phyloP scores from a whole-genome alignment of 2,797 vertebrate species.

The Sebastiscus albofasciatus region DNA sequence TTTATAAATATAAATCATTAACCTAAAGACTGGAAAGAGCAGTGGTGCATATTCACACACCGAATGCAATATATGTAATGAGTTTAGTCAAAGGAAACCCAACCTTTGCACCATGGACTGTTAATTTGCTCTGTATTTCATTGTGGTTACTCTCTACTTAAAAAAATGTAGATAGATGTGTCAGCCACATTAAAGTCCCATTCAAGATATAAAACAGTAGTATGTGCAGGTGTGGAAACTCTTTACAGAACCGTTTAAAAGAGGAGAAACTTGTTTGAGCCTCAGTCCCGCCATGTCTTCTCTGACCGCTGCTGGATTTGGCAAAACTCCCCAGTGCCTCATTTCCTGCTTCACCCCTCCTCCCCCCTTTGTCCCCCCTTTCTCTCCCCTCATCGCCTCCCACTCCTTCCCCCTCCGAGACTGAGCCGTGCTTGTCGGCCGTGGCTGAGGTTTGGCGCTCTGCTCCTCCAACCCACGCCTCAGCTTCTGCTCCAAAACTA shows the following conservation, averaged over 20 bases:
- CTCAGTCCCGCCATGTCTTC: conserved; percentile 10
- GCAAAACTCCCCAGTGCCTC: conserved; percentile 53
- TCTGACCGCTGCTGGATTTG: conserved; percentile 46
- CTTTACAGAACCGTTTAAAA: neutral
- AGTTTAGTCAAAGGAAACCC: neutral
- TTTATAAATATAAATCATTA: neutral
- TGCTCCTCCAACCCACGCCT: conserved; percentile 64
- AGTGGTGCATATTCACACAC: neutral
- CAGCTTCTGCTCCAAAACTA: conserved; percentile 56
- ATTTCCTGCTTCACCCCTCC: conserved; percentile 61
- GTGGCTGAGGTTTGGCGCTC: conserved; percentile 64
- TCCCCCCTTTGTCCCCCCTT: neutral
- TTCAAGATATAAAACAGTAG: neutral
- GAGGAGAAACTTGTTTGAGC: conserved; percentile 22
- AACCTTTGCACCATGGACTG: accelerated
- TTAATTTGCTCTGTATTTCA: neutral
- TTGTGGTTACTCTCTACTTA: neutral
- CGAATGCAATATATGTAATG: neutral
- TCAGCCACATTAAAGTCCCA: neutral
- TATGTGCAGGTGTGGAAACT: neutral
- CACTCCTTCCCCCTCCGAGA: conserved; percentile 48
- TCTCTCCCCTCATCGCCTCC: conserved; percentile 52
- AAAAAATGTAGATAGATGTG: neutral
- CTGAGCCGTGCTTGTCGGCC: conserved; percentile 52
- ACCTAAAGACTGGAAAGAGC: neutral